Evolutionary conservation across 2,113 vertebrate species (phyloP).

Genomic region (Vulpes ferrilata): DNA sequence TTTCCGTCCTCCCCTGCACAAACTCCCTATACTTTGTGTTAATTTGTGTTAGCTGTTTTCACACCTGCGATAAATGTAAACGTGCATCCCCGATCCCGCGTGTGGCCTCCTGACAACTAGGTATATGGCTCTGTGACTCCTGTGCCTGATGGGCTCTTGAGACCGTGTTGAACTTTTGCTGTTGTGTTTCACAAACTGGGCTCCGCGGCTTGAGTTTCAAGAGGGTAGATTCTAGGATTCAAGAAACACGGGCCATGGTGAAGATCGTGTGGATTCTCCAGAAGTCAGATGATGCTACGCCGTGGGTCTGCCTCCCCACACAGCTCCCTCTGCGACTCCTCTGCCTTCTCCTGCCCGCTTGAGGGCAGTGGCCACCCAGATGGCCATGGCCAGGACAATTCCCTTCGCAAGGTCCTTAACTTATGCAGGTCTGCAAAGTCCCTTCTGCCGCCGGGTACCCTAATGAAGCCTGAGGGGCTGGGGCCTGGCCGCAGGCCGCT

Average conservation of each 20-base stretch:
- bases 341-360: neutral
- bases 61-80: neutral
- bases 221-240: neutral
- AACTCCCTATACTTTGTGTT: neutral
- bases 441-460: neutral
- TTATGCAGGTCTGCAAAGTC: neutral
- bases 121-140: rapidly evolving
- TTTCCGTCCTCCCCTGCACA: neutral
- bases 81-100: neutral
- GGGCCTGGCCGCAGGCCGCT: too few relatives aligned
- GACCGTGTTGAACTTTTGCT: neutral
- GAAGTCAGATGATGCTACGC: neutral
- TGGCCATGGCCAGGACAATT: too few relatives aligned
- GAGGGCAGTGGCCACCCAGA: neutral
- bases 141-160: rapidly evolving
- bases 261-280: neutral
- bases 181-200: neutral
- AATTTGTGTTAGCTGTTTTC: neutral
- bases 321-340: neutral
- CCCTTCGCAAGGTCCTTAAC: neutral
- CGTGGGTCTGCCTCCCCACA: neutral
- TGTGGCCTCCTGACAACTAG: neutral
- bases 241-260: neutral
- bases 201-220: neutral
- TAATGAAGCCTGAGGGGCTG: too few relatives aligned